Evolutionary conservation across 2,888 invertebrate species (phyloP).

Genomic region (Patella pellucida): DNA sequence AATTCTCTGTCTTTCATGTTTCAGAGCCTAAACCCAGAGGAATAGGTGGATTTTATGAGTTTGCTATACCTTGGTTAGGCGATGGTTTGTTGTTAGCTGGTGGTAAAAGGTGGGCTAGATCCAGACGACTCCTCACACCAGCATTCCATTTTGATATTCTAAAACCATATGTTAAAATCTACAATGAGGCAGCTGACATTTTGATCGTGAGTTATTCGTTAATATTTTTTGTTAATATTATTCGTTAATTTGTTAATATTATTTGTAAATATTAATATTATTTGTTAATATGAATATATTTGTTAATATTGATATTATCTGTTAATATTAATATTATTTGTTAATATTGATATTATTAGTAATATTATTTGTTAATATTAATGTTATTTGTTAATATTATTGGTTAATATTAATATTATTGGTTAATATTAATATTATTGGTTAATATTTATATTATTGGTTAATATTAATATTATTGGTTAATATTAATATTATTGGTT

Average conservation of each 20-base stretch:
- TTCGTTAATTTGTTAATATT: too few relatives aligned
- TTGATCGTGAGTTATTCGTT: slow-evolving; percentile 41
- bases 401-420: neutral
- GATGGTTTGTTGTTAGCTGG: slow-evolving; percentile 52
- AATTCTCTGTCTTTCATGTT: too few relatives aligned
- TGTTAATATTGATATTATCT: too few relatives aligned
- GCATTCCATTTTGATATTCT: slow-evolving; percentile 64
- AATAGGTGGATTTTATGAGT: slow-evolving; percentile 43
- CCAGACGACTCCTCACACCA: slow-evolving; percentile 54
- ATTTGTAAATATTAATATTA: neutral
- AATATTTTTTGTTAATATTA: too few relatives aligned
- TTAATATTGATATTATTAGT: too few relatives aligned
- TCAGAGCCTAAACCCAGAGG: slow-evolving; percentile 47
- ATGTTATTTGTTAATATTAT: too few relatives aligned
- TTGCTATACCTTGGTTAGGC: slow-evolving; percentile 54
- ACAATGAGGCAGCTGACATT: slow-evolving; percentile 50
- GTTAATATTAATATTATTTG: neutral
- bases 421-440: too few relatives aligned
- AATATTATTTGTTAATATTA: too few relatives aligned
- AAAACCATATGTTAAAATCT: slow-evolving; percentile 51
- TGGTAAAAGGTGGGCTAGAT: slow-evolving; percentile 50
- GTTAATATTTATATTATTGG: too few relatives aligned
- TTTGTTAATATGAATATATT: too few relatives aligned
- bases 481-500: neutral
- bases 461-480: too few relatives aligned